Evolutionary conservation across 2,113 vertebrate genomes (phyloP), one percentile per base, ranked within the genome.

Genomic region (Sinocyclocheilus rhinocerous): DNA sequence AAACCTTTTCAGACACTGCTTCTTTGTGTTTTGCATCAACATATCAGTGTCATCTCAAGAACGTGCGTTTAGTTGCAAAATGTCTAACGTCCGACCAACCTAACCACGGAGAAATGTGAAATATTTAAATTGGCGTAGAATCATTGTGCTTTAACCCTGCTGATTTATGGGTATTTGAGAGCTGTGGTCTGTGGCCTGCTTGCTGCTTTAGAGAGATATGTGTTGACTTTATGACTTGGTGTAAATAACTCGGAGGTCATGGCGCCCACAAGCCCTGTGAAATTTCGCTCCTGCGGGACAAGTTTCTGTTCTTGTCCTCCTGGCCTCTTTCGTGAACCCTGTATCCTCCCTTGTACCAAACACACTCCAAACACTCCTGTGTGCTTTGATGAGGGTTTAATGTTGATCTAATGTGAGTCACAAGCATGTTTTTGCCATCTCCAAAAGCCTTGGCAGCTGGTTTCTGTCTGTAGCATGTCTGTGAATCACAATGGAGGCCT

Each of bases 201-300:
- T 39, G 76, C 84, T 79, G 7, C 84, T 79, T 79, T 67, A 50
- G 45, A 85, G 57, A 52, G 76, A 85, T 79, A 22, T 36, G 59
- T 79, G 76, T 69, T 85, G 84, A 85, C 63, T 79, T 85, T 78
- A 70, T 85, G n/a, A 55, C 76, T 55, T 11, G 50, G 84, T 59
- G 50, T 59, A 86, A 86, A 86, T 81, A 86, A 59, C 85, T 75
- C n/a, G 1, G 36, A 45, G 65, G 65, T 81, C 50, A 86, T 73
- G 77, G 65, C 55, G 50, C 77, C 52, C 69, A 26, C 67, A 61
- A 75, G 55, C 52, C 36, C 77, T 61, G 85, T 86, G 50, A 59
- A 61, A 81, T 69, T 61, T 29, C 16, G 4, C 65, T 86, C 77
- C 20, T 59, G n/a, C 18, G 52, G n/a, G 65, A 81, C 67, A 63